Conservation (phyloP, 2,113 vertebrate genomes). For the Scytalopus superciliaris region DNA sequence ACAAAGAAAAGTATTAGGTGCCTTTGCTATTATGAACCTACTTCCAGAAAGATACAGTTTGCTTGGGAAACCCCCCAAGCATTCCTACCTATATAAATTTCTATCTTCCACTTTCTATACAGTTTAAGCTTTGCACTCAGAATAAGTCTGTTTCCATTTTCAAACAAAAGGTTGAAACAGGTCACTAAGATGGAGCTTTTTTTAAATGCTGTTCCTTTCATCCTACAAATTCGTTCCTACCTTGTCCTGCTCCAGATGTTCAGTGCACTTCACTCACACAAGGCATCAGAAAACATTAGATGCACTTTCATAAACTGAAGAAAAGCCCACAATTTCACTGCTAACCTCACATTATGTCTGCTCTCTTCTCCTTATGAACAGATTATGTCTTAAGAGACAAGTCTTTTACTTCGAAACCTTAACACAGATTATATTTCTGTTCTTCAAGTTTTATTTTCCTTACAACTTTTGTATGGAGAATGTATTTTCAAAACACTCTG, state of each 20-base stretch:
- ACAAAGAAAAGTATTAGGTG: neutral
- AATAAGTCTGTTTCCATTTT: neutral
- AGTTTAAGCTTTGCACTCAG: neutral
- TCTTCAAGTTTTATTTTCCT: neutral
- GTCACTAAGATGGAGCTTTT: neutral
- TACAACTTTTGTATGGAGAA: neutral
- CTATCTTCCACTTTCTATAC: neutral
- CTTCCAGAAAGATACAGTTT: neutral
- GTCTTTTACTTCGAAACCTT: neutral
- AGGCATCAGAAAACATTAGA: neutral
- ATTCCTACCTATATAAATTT: neutral
- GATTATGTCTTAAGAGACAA: neutral
- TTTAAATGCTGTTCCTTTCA: neutral
- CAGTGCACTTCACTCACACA: neutral
- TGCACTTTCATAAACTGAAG: neutral
- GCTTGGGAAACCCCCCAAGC: neutral
- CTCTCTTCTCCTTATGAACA: neutral
- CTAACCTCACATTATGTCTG: neutral
- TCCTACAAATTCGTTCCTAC: neutral
- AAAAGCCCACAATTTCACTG: neutral
- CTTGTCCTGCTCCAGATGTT: neutral
- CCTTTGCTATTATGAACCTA: neutral
- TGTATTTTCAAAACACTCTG: neutral
- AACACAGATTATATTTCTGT: neutral
- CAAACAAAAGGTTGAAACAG: neutral